Evolutionary conservation across 2,113 vertebrate genomes (phyloP).

Genomic region (Hypanus sabinus): DNA sequence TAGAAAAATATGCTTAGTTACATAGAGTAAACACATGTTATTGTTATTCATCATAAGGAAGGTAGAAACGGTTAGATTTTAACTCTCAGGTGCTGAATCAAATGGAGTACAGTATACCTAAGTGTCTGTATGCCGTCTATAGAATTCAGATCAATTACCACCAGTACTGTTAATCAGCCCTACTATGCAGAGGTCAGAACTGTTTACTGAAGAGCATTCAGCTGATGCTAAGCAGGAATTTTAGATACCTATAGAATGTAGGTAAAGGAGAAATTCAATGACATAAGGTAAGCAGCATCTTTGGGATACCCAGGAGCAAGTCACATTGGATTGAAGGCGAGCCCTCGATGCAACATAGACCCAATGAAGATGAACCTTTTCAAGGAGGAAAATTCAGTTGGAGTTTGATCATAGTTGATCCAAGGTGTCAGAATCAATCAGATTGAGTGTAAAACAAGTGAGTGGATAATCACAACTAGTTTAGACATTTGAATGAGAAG

Average conservation of each 20-base stretch:
- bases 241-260: neutral
- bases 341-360: neutral
- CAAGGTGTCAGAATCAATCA: no score
- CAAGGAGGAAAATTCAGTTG: neutral
- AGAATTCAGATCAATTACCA: no score
- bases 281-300: neutral
- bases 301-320: neutral
- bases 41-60: neutral
- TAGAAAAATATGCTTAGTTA: neutral
- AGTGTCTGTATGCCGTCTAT: no score
- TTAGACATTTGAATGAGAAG: neutral
- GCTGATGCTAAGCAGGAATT: neutral
- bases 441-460: neutral
- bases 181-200: no score
- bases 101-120: no score
- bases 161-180: no score
- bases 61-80: no score
- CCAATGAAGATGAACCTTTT: neutral
- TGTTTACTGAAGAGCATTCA: neutral
- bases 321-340: neutral
- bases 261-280: neutral
- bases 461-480: neutral
- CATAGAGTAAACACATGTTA: no score
- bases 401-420: neutral
- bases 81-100: no score